Conservation (phyloP, 2,888 invertebrate species). For the Agrilus cyanescens region DNA sequence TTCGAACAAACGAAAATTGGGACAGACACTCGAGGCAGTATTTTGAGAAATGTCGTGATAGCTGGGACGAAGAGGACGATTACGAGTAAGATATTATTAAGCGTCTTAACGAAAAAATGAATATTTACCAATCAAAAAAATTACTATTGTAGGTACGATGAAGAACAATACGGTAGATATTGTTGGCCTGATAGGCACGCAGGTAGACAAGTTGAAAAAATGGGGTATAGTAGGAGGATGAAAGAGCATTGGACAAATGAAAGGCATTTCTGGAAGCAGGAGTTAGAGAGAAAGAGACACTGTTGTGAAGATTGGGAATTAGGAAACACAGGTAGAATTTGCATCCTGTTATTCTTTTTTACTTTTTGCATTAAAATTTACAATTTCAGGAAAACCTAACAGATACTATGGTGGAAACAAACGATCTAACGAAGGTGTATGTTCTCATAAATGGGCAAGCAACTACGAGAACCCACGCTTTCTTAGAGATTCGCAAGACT, state of each 20-base stretch:
- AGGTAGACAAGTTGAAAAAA: conserved; percentile 24
- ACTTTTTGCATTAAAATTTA: conserved; percentile 12
- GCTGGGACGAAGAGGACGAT: conserved; percentile 55
- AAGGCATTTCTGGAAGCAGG: conserved; percentile 24
- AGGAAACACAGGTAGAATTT: conserved; percentile 34
- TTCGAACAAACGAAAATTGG: conserved; percentile 35
- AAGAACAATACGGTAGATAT: conserved; percentile 25
- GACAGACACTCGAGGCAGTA: conserved; percentile 32
- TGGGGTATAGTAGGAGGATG: conserved; percentile 25
- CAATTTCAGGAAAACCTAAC: conserved; percentile 1
- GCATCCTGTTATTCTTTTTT: conserved; percentile 11
- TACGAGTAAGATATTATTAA: conserved; percentile 46
- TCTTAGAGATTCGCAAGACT: conserved; percentile 35
- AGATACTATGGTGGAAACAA: not conserved
- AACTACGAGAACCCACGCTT: conserved; percentile 36
- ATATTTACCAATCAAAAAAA: not conserved
- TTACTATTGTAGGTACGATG: conserved; percentile 28
- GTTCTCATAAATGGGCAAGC: conserved; percentile 28
- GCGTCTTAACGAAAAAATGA: not conserved
- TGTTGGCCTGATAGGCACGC: conserved; percentile 21
- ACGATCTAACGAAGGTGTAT: not conserved
- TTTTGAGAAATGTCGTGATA: conserved; percentile 34
- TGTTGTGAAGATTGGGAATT: conserved; percentile 42
- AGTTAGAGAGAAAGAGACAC: conserved; percentile 33
- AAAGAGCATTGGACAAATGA: conserved; percentile 25